Conservation (phyloP, 2,113 vertebrate species). For the Coreoperca whiteheadi region DNA sequence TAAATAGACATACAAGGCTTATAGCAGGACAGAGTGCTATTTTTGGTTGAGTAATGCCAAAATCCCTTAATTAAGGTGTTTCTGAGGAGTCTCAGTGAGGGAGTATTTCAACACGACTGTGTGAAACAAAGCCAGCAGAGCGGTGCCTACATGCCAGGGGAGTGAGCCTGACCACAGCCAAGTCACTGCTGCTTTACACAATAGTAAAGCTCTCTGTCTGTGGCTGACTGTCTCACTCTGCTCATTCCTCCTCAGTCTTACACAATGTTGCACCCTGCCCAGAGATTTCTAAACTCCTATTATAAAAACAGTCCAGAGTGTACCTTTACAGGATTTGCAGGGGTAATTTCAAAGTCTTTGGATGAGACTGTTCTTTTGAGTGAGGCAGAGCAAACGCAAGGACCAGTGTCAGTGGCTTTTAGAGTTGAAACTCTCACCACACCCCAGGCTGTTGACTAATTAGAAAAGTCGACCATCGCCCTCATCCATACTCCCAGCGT, state of each 20-base stretch:
- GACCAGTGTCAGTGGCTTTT: neutral
- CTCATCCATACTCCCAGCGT: neutral
- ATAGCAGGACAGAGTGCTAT: neutral
- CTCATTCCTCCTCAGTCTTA: slow-evolving; percentile 55
- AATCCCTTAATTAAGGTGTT: slow-evolving; percentile 68
- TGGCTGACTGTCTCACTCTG: slow-evolving; percentile 54
- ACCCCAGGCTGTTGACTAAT: slow-evolving; percentile 26
- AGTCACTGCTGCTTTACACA: slow-evolving; percentile 72
- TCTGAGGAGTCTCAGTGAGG: slow-evolving; percentile 39
- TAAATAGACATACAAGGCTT: neutral
- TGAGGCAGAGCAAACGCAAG: slow-evolving; percentile 13
- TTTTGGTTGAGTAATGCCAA: slow-evolving; percentile 30
- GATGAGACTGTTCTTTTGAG: neutral
- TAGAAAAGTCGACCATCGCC: slow-evolving; percentile 22
- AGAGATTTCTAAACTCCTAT: slow-evolving; percentile 46
- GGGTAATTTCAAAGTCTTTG: slow-evolving; percentile 9
- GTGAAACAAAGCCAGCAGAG: slow-evolving; percentile 60
- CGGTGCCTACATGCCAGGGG: slow-evolving; percentile 64
- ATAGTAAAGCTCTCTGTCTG: slow-evolving; percentile 60
- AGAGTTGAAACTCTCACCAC: slow-evolving; percentile 41
- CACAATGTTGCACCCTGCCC: slow-evolving; percentile 66
- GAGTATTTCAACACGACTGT: slow-evolving; percentile 69
- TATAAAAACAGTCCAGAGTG: slow-evolving; percentile 12
- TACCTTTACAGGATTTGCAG: slow-evolving; percentile 28
- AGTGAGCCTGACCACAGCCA: slow-evolving; percentile 67